Evolutionary conservation across 2,797 vertebrate species (phyloP).

Genomic region (Selene dorsalis): DNA sequence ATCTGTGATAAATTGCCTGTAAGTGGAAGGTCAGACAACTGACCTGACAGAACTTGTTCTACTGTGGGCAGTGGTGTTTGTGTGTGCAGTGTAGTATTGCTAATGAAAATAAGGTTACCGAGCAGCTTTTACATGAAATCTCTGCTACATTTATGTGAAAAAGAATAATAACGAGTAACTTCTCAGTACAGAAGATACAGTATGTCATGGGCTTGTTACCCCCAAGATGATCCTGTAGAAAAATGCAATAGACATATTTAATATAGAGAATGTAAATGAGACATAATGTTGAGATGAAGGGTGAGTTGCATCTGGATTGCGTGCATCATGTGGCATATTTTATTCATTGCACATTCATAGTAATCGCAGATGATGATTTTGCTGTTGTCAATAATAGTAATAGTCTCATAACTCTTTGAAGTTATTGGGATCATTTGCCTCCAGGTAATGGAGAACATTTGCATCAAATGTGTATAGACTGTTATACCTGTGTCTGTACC

Average conservation of each 20-base stretch:
- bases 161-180: too few species aligned
- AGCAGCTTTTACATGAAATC: too few species aligned
- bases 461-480: not conserved
- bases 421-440: conserved; percentile 7
- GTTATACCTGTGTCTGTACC: not conserved
- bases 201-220: too few species aligned
- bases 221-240: not conserved
- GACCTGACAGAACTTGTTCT: conserved; percentile 37
- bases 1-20: conserved; percentile 61
- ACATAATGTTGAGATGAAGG: not conserved
- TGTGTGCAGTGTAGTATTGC: not conserved
- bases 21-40: conserved; percentile 68
- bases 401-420: not conserved
- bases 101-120: conserved; percentile 22
- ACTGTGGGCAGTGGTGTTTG: not conserved
- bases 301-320: not conserved
- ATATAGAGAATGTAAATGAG: not conserved
- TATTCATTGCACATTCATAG: too few species aligned
- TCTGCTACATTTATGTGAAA: too few species aligned
- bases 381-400: not conserved
- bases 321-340: not conserved
- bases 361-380: not conserved
- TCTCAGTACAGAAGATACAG: too few species aligned
- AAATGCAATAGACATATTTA: not conserved
- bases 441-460: not conserved